Evolutionary conservation across 92 coral and sea anemone species (phyloP), one percentile per base, ranked within the genome.

Genomic region (Nematostella vectensis): DNA sequence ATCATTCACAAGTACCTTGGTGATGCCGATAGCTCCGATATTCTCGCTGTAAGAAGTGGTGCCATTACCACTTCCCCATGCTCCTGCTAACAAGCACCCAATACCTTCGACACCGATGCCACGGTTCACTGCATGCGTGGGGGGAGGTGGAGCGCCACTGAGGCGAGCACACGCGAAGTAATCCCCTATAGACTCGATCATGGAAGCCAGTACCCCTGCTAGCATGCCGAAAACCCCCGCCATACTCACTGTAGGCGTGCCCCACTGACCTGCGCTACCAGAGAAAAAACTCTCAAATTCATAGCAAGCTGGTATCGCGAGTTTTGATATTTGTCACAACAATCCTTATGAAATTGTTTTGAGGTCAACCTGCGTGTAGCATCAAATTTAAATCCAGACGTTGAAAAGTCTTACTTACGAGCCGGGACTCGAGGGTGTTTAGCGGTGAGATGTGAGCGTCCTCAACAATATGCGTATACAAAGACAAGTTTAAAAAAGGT

Each of bases 21-120:
- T 85, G 49, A 85, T 85, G 2, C 88, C 95, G 52, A 85, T 80
- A 3, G 95, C 95, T 27, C 88, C 95, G 50, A 85, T 63, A 48
- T 80, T 85, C 66, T 80, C 83, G 50, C 95, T 85, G 37, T 70
- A 85, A 13, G 95, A 85, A 0, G 88, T 86, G 4, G 88, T 86
- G 15, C 96, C 95, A 55, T 78, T 69, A 24, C 95, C 95, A 69
- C 84, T 80, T 12, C 95, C 95, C 75, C 82, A 80, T 30, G 85
- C 84, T 9, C 95, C 95, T 18, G 95, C 84, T 31, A 85, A 65
- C 45, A 85, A 44, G 29, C 95, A 85, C 12, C 95, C 79, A 19
- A 81, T 31, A 1, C 95, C 95, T 40, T 85, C 95, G 52, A 85
- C 67, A 11, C 82, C 79, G 33, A 86, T 76, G 2, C 95, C 95